Conservation (phyloP, 2,888 invertebrate genomes). For the Drosophila falleni region DNA sequence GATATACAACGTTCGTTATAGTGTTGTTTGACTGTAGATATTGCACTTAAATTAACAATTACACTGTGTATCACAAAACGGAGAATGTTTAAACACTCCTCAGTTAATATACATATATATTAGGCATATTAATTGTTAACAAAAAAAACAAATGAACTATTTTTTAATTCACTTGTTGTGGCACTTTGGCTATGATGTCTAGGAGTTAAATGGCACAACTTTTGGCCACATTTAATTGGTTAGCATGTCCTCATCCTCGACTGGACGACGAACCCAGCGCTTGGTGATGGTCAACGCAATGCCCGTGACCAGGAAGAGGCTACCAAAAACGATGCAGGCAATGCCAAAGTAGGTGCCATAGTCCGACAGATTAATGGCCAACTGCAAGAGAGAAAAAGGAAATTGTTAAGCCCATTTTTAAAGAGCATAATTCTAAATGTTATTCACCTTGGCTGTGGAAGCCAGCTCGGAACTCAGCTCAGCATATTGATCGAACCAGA, state of each 20-base stretch:
- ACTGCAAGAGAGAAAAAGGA: conserved; percentile 49
- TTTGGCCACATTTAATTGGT: conserved; percentile 51
- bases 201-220: background rate
- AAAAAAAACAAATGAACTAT: conserved; percentile 58
- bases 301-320: conserved; percentile 77
- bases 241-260: conserved; percentile 81
- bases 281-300: conserved; percentile 81
- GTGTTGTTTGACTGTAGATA: conserved; percentile 9
- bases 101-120: conserved; percentile 14
- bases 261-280: conserved; percentile 72
- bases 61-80: conserved; percentile 30
- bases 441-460: conserved; percentile 77
- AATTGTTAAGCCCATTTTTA: background rate
- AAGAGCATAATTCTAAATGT: background rate
- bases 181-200: conserved; percentile 68
- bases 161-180: conserved; percentile 50
- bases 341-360: conserved; percentile 83
- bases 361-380: conserved; percentile 77
- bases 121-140: conserved; percentile 10
- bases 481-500: conserved; percentile 92
- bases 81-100: conserved; percentile 8
- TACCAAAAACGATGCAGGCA: conserved; percentile 74
- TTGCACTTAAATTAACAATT: conserved; percentile 50
- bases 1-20: background rate
- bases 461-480: conserved; percentile 87